These are phyloP conservation scores for Aspidoscelis tigris DNA, from an alignment of 2,113 vertebrate species.

Conservation along the genomic window DNA sequence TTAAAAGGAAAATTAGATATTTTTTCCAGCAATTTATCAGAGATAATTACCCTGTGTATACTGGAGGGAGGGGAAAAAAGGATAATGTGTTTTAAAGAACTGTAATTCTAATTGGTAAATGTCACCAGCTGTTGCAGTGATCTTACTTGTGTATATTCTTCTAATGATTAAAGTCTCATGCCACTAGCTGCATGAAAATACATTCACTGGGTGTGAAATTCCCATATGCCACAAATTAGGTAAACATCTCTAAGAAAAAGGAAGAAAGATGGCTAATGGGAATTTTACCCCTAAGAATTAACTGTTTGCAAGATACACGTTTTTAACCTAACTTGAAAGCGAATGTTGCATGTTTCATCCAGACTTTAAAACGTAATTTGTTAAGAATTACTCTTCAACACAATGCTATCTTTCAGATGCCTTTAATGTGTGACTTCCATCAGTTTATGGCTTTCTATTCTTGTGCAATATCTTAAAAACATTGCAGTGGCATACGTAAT, in stretches of 20 bases:
- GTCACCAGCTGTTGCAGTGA: conserved; percentile 86
- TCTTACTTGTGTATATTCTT: conserved; percentile 81
- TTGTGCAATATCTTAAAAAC: background rate
- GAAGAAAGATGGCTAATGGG: conserved; percentile 71
- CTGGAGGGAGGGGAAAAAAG: conserved; percentile 58
- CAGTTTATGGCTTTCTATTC: conserved; percentile 13
- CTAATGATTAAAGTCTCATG: conserved; percentile 80
- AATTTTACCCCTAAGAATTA: conserved; percentile 58
- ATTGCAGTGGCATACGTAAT: background rate
- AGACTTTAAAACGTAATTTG: conserved; percentile 32
- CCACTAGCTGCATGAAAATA: conserved; percentile 83
- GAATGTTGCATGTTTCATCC: conserved; percentile 35
- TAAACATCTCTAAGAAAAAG: conserved; percentile 78
- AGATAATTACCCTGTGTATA: conserved; percentile 78
- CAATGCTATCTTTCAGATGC: conserved; percentile 21
- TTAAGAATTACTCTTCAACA: conserved; percentile 18
- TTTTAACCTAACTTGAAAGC: conserved; percentile 54
- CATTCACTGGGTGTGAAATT: conserved; percentile 86
- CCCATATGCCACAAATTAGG: conserved; percentile 84
- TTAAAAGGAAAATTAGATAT: conserved; percentile 78
- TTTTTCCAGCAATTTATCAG: conserved; percentile 74
- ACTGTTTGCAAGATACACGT: conserved; percentile 54
- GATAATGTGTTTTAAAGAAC: conserved; percentile 81
- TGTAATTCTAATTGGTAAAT: conserved; percentile 86
- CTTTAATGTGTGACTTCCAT: conserved; percentile 27